Conservation (phyloP, 2,888 invertebrate species). For the Agonopterix arenella region DNA sequence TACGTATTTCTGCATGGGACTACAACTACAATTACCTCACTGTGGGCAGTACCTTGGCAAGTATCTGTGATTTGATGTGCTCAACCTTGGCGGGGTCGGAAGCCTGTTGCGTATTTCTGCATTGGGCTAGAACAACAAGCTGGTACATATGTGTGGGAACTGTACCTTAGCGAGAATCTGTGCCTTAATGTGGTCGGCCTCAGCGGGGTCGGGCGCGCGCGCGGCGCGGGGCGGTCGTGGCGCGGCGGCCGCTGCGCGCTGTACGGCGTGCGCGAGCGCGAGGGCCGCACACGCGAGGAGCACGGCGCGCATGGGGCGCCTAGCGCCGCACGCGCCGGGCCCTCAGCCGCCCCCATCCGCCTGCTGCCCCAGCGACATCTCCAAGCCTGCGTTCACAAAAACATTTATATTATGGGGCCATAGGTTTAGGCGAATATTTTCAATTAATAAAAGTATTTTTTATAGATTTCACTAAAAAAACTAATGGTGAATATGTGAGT, state of each 20-base stretch:
- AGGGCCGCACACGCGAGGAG: slow-evolving; percentile 70
- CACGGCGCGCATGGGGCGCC: slow-evolving; percentile 67
- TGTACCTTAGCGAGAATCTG: slow-evolving; percentile 16
- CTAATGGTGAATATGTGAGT: no score
- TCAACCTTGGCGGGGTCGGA: slow-evolving; percentile 24
- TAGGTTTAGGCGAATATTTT: no score
- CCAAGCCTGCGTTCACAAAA: slow-evolving; percentile 42
- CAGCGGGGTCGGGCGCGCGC: slow-evolving; percentile 20
- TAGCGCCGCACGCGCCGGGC: slow-evolving; percentile 58
- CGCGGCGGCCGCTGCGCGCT: slow-evolving; percentile 60
- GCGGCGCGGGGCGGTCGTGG: slow-evolving; percentile 44
- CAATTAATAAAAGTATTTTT: no score
- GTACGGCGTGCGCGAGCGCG: slow-evolving; percentile 55
- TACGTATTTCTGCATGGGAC: not conserved
- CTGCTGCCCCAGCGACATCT: slow-evolving; percentile 63
- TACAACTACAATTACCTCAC: not conserved
- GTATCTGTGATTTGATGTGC: slow-evolving; percentile 30
- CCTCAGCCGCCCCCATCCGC: slow-evolving; percentile 69
- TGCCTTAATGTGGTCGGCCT: slow-evolving; percentile 30
- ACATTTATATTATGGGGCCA: no score
- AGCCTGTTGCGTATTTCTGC: not conserved
- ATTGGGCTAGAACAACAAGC: no score
- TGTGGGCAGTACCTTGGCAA: slow-evolving; percentile 4
- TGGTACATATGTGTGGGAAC: slow-evolving; percentile 3
- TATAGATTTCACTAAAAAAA: no score